These are phyloP conservation scores for Cynaeus angustus DNA, from an alignment of 2,888 invertebrate species.

Conservation along the genomic window DNA sequence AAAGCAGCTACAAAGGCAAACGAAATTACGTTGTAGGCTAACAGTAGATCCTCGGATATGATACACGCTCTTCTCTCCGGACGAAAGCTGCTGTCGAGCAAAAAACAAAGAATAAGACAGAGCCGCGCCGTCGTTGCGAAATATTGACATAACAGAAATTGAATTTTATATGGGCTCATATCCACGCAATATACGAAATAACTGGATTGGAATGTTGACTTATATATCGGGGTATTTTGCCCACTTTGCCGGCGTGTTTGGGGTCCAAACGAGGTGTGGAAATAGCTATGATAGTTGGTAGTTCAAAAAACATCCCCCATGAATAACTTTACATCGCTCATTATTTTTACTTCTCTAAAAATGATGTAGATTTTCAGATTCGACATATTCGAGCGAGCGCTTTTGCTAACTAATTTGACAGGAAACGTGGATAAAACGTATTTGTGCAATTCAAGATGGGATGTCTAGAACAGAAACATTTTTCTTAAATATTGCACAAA, in stretches of 20 bases:
- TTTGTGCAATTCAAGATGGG: slow-evolving; percentile 21
- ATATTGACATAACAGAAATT: slow-evolving; percentile 60
- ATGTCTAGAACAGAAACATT: slow-evolving; percentile 25
- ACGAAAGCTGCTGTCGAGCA: slow-evolving; percentile 46
- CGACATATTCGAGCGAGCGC: not conserved
- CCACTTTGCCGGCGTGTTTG: slow-evolving; percentile 43
- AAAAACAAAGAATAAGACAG: slow-evolving; percentile 48
- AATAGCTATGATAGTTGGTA: not conserved
- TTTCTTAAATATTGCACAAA: slow-evolving; percentile 34
- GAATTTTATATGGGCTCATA: slow-evolving; percentile 64
- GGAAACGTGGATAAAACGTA: slow-evolving; percentile 21
- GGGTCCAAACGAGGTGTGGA: slow-evolving; percentile 28
- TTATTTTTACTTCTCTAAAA: no score
- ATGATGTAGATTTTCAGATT: not conserved
- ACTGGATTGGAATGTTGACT: slow-evolving; percentile 56
- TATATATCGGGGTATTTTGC: slow-evolving; percentile 48
- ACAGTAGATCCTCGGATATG: slow-evolving; percentile 46
- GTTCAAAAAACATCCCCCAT: no score
- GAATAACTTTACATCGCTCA: no score
- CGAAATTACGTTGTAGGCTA: slow-evolving; percentile 44
- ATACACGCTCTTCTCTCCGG: slow-evolving; percentile 33
- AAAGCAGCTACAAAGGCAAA: slow-evolving; percentile 43
- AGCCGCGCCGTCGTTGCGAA: slow-evolving; percentile 47
- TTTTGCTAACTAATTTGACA: slow-evolving; percentile 7
- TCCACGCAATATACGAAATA: slow-evolving; percentile 61